phyloP scores from a whole-genome alignment of 1,140 invertebrate species.

The Drosophila simulans region DNA sequence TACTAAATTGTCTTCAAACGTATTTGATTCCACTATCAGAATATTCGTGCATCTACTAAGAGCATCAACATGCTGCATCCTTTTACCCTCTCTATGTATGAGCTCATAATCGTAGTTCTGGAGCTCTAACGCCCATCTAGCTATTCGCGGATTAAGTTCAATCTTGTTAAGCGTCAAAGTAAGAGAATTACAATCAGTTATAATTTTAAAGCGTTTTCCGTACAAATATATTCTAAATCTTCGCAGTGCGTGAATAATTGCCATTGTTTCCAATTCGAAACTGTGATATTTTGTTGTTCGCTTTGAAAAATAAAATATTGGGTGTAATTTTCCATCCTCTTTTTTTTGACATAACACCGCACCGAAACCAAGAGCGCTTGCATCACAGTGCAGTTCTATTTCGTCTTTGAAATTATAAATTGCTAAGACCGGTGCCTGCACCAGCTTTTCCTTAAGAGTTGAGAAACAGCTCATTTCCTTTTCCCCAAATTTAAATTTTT shows the following conservation, averaged over 20 bases:
- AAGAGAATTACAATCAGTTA: not conserved
- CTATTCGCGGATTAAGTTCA: too few relatives aligned
- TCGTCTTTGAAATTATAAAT: not conserved
- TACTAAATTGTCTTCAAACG: too few relatives aligned
- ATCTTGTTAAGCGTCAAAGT: not conserved
- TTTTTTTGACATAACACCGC: too few relatives aligned
- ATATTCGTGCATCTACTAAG: constrained; percentile 28
- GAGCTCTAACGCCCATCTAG: constrained; percentile 45
- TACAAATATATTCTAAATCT: not conserved
- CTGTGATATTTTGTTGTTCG: too few relatives aligned
- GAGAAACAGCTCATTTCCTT: not conserved
- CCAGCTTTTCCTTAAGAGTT: not conserved
- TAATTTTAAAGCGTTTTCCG: not conserved
- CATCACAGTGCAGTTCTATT: not conserved
- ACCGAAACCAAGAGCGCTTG: not conserved
- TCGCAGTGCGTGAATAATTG: not conserved
- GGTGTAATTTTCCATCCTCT: too few relatives aligned
- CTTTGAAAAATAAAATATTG: too few relatives aligned
- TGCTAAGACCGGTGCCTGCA: not conserved
- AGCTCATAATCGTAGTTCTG: constrained; percentile 19
- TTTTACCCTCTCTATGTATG: constrained; percentile 24
- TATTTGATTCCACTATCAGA: too few relatives aligned
- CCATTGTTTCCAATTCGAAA: too few relatives aligned
- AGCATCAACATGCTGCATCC: constrained; percentile 74
- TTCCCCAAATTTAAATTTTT: not conserved